Conservation (phyloP, 1,140 invertebrate species). For the Daktulosphaira vitifoliae region DNA sequence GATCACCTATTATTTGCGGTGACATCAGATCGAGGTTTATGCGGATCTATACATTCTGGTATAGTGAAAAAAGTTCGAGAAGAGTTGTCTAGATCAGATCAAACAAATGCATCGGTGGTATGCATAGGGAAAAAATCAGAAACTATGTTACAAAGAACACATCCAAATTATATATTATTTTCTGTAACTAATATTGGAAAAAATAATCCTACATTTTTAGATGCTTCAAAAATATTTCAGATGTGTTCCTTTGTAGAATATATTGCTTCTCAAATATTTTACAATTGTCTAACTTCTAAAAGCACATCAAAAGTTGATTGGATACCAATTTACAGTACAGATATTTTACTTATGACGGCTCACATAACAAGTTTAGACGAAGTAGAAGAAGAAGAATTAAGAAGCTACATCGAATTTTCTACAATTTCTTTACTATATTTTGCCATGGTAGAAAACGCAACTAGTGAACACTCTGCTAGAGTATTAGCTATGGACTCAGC, state of each 20-base stretch:
- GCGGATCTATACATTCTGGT: not conserved
- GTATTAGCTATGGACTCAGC: not conserved
- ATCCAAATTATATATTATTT: not conserved
- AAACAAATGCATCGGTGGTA: not conserved
- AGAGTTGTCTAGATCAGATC: not conserved
- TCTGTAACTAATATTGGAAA: not conserved
- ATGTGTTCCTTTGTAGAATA: not conserved
- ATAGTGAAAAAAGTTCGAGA: not conserved
- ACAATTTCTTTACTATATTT: slow-evolving; percentile 6
- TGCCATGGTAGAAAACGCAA: slow-evolving; percentile 5
- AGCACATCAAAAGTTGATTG: not conserved
- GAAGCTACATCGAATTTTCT: slow-evolving; percentile 9
- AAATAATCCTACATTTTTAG: slow-evolving; percentile 6
- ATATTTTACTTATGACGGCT: not conserved
- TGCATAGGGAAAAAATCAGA: not conserved
- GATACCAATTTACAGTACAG: not conserved
- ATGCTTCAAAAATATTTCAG: slow-evolving; percentile 15
- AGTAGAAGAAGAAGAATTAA: slow-evolving; percentile 7
- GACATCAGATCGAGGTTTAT: slow-evolving; percentile 3
- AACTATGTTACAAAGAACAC: not conserved
- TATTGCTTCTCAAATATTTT: slow-evolving; percentile 7
- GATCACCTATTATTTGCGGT: slow-evolving; percentile 4
- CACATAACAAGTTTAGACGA: slow-evolving; percentile 12
- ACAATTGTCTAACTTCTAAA: not conserved
- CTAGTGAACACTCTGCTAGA: not conserved